Percentiles rank a stretch among this genome's conserved stretches.
These are phyloP conservation scores for Formica aserva DNA, from an alignment of 2,888 invertebrate species.

Conservation along the genomic window DNA sequence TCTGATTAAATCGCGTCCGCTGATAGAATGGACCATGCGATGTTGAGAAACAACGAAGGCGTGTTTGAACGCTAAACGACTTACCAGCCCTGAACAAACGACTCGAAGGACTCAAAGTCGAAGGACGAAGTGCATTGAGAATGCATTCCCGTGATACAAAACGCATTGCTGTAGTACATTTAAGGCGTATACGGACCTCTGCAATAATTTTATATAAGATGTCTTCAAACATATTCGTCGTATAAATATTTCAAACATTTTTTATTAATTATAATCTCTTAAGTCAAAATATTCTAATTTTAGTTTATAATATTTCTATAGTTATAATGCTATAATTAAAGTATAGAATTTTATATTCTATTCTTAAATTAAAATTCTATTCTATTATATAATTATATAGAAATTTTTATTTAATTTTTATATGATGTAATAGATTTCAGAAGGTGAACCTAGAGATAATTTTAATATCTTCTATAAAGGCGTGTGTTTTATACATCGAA, in stretches of 20 bases:
- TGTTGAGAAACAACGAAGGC: slow-evolving; percentile 56
- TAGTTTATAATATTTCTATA: not conserved
- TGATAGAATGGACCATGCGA: slow-evolving; percentile 20
- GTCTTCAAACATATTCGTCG: not conserved
- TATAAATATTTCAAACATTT: not conserved
- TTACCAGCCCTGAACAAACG: slow-evolving; percentile 78
- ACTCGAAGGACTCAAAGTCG: slow-evolving; percentile 77
- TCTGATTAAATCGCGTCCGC: slow-evolving; percentile 30
- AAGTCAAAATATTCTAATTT: not conserved
- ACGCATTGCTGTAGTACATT: slow-evolving; percentile 39
- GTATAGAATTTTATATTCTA: too few species aligned
- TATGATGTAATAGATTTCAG: not conserved
- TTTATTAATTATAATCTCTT: not conserved
- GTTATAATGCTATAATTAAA: too few species aligned
- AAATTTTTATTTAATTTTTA: too few species aligned
- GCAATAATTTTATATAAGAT: slow-evolving; percentile 22
- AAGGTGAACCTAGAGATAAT: not conserved
- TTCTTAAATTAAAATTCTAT: too few species aligned
- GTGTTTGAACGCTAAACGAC: slow-evolving; percentile 56
- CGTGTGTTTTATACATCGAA: not conserved
- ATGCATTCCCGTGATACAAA: slow-evolving; percentile 74
- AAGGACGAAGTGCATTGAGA: slow-evolving; percentile 75
- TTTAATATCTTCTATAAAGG: not conserved
- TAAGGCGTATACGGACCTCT: not conserved
- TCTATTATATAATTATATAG: too few species aligned